Base-by-base conservation (phyloP, 2,797 vertebrate genomes). In the Syndactyla subalaris region DNA sequence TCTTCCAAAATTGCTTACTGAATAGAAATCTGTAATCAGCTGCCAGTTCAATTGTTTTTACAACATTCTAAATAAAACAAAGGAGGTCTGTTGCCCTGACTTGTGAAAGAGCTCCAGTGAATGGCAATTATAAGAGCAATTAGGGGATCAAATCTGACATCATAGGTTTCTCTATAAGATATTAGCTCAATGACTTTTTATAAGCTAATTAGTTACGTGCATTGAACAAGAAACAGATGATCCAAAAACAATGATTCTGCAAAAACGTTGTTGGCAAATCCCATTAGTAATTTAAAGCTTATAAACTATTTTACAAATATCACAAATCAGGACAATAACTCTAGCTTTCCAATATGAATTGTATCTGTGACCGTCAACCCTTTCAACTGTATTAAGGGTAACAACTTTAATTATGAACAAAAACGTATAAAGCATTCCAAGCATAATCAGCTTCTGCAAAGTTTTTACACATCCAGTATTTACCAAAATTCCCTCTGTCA, bases 91-190 rank as follows among this genome's bases (percentile, higher is more conserved):
- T 55, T 79, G 80, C 39, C 66, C 27, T 51, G 52, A 43, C 45
- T 90, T 73, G 39, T 59, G 55, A 82, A 76, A 92, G 45, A 55
- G 38, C 32, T 83, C 58, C n/a, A 84, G 54, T 63, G 70, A 92
- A 94, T n/a, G 30, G 45, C 52, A 76, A 93, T 92, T 93, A 76
- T 24, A 74, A 83, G 8, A 88, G 18, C 65, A 94, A 88, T 89
- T 91, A 83, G 41, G 24, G 34, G 51, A 95, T 81, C 49, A 91
- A 85, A 48, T 61, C 39, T 77, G 85, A 89, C 70, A 72, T 86
- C 54, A 66, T 36, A 92, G 30, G 66, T 67, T 66, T 51, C 21
- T 89, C 59, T 65, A 0, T 30, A 80, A 71, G 46, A 20, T 70
- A 77, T 17, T 49, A 77, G 61, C 46, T 86, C 54, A 85, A 49